Evolutionary conservation across 2,797 vertebrate genomes (phyloP).

Genomic region (Melanotaenia pygmaea): DNA sequence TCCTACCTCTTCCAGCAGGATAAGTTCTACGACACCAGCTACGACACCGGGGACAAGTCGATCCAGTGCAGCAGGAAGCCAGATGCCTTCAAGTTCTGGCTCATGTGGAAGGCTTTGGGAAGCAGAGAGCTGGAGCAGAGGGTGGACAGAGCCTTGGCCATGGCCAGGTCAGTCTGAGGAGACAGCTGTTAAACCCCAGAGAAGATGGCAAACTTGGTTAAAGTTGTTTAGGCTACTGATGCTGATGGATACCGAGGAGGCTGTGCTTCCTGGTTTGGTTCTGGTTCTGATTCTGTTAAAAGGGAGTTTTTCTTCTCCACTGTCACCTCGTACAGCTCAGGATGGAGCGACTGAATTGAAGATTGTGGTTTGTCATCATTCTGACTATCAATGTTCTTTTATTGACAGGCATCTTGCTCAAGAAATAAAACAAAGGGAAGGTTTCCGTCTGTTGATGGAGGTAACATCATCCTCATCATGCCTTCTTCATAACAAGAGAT

Average conservation of each 20-base stretch:
- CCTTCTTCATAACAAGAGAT: not conserved
- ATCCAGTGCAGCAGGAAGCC: constrained; percentile 89
- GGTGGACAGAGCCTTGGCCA: constrained; percentile 84
- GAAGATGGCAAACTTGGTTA: not conserved
- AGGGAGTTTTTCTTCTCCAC: no score
- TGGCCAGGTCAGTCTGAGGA: constrained; percentile 79
- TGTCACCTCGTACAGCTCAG: no score
- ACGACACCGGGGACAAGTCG: constrained; percentile 88
- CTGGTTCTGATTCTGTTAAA: no score
- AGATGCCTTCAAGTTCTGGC: constrained; percentile 89
- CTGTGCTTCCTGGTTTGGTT: no score
- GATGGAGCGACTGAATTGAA: no score
- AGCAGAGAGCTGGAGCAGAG: constrained; percentile 85
- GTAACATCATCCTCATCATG: constrained; percentile 52
- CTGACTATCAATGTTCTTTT: not conserved
- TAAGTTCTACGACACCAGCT: constrained; percentile 89
- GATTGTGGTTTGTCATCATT: not conserved
- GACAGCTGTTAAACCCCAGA: not conserved
- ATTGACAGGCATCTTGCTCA: constrained; percentile 83
- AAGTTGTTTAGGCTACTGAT: not conserved
- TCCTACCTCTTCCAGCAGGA: constrained; percentile 90
- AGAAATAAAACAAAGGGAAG: constrained; percentile 87
- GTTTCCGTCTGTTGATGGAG: constrained; percentile 86
- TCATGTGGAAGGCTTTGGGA: constrained; percentile 90
- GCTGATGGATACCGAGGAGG: no score